phyloP scores from a whole-genome alignment of 2,888 invertebrate genomes.

The Drosophila paramelanica region DNA sequence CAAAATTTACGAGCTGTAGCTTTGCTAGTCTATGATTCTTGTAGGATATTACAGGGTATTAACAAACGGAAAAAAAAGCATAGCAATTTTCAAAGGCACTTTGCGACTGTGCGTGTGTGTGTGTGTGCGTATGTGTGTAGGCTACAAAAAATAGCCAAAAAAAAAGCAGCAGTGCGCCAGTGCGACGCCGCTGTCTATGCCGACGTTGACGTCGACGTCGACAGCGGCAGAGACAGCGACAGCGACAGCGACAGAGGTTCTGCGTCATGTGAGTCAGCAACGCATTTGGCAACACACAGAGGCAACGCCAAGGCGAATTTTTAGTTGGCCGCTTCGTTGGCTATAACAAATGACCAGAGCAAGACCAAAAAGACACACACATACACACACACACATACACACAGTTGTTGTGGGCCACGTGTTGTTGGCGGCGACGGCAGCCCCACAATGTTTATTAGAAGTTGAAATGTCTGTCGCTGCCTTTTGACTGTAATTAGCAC shows the following conservation, averaged over 20 bases:
- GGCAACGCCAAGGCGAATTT: constrained; percentile 56
- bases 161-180: constrained; percentile 54
- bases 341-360: constrained; percentile 57
- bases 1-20: background rate
- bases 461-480: constrained; percentile 64
- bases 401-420: constrained; percentile 39
- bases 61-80: constrained; percentile 23
- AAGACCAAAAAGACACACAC: constrained; percentile 10
- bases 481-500: constrained; percentile 76
- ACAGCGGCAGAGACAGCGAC: constrained; percentile 3
- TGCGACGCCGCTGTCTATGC: constrained; percentile 57
- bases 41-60: constrained; percentile 33
- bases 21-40: background rate
- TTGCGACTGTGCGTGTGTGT: constrained; percentile 28
- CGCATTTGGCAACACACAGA: constrained; percentile 68
- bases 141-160: constrained; percentile 49
- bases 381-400: constrained; percentile 10
- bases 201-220: constrained; percentile 21
- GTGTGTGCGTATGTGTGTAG: constrained; percentile 16
- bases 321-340: constrained; percentile 51
- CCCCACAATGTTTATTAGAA: constrained; percentile 58
- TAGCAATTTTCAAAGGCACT: constrained; percentile 70
- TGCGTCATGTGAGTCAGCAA: constrained; percentile 81
- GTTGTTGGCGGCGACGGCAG: constrained; percentile 39
- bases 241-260: constrained; percentile 44